Conservation (phyloP, 2,113 vertebrate genomes). For the Climacteris rufus region DNA sequence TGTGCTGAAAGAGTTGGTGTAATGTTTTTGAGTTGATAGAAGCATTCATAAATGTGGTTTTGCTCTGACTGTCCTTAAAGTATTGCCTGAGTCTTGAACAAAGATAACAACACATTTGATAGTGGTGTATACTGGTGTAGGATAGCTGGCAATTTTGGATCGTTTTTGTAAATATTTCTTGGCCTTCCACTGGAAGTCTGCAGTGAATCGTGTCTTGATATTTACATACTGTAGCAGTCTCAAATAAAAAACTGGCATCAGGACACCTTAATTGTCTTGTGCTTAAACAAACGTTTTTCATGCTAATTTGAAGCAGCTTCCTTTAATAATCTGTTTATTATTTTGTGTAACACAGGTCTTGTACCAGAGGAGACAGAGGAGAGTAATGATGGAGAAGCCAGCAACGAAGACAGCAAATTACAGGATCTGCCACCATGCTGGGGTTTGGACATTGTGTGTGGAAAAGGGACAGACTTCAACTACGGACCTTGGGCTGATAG, state of each 20-base stretch:
- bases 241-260: not conserved
- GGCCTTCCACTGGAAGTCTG: not conserved
- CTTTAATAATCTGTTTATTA: not conserved
- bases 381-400: constrained; percentile 80
- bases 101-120: not conserved
- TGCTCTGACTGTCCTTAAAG: not conserved
- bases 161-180: not conserved
- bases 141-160: not conserved
- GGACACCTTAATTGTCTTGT: not conserved
- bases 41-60: not conserved
- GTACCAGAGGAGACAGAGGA: constrained; percentile 90
- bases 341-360: constrained; percentile 77
- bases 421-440: constrained; percentile 96
- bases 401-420: constrained; percentile 86
- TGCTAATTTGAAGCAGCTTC: constrained; percentile 14
- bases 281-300: not conserved
- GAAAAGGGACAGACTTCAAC: constrained; percentile 98
- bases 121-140: not conserved
- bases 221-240: not conserved
- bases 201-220: not conserved
- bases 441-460: constrained; percentile 97
- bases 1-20: not conserved
- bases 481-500: constrained; percentile 98
- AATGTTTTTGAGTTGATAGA: not conserved
- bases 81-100: not conserved